These are phyloP conservation scores for Drosophila eugracilis DNA, from an alignment of 1,140 invertebrate genomes.

Conservation along the genomic window DNA sequence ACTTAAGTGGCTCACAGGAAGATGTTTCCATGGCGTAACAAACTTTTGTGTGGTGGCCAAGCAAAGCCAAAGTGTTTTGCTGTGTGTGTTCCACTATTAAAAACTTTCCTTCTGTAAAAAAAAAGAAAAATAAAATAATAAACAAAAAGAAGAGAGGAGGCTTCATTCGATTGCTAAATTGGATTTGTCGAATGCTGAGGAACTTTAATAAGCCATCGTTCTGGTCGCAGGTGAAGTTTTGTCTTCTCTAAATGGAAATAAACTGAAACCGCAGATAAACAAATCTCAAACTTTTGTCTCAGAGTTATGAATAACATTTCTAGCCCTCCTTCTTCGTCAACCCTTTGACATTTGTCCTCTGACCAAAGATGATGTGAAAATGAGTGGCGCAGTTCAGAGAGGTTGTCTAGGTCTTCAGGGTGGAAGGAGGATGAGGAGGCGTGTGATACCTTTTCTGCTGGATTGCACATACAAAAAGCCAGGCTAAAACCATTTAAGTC, in stretches of 20 bases:
- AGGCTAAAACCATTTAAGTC: slow-evolving; percentile 56
- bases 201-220: slow-evolving; percentile 32
- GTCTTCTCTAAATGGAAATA: slow-evolving; percentile 1
- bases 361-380: slow-evolving; percentile 42
- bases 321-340: slow-evolving; percentile 9
- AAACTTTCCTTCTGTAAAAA: slow-evolving; percentile 54
- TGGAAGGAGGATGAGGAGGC: too few species aligned
- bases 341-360: slow-evolving; percentile 45
- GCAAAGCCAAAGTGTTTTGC: slow-evolving; percentile 59
- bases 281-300: slow-evolving; percentile 29
- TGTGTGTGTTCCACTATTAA: slow-evolving; percentile 75
- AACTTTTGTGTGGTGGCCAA: slow-evolving; percentile 64
- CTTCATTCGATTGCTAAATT: slow-evolving; percentile 68
- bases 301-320: slow-evolving; percentile 55
- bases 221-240: slow-evolving; percentile 35
- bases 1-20: slow-evolving; percentile 65
- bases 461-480: slow-evolving; percentile 37
- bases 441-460: slow-evolving; percentile 27
- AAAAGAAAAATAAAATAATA: slow-evolving; percentile 18
- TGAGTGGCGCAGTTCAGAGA: slow-evolving; percentile 19
- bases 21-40: slow-evolving; percentile 40
- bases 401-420: too few species aligned
- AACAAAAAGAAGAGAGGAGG: slow-evolving; percentile 22
- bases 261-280: slow-evolving; percentile 18
- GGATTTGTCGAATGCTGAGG: slow-evolving; percentile 60